Evolutionary conservation across 2,113 vertebrate genomes (phyloP).

Genomic region (Pachycephala philippinensis): DNA sequence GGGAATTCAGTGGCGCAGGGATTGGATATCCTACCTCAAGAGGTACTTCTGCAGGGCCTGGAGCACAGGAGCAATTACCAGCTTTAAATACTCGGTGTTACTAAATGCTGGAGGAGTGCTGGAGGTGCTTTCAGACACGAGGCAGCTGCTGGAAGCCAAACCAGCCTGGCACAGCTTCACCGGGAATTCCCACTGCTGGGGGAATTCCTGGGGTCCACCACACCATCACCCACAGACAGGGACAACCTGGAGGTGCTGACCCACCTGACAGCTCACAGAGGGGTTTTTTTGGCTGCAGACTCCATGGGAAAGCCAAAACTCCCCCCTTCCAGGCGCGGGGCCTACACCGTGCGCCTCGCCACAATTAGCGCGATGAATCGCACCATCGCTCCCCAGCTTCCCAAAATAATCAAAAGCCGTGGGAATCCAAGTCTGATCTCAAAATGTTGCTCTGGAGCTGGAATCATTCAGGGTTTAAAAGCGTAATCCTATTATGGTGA

Average conservation of each 20-base stretch:
- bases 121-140: neutral
- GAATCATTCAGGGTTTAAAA: neutral
- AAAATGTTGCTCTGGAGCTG: neutral
- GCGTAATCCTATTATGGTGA: neutral
- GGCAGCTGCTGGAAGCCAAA: neutral
- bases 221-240: accelerated
- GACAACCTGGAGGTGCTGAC: neutral
- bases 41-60: neutral
- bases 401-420: neutral
- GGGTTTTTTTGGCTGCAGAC: neutral
- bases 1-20: neutral
- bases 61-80: neutral
- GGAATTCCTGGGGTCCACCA: neutral
- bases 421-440: slow-evolving; percentile 1
- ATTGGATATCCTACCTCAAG: neutral
- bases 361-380: neutral
- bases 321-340: accelerated
- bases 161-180: neutral
- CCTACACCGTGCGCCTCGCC: accelerated
- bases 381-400: neutral
- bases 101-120: neutral
- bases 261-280: neutral
- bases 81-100: neutral
- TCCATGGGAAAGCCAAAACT: neutral
- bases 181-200: neutral